phyloP scores from a whole-genome alignment of 2,888 invertebrate species.

The Pterobdella sp. region DNA sequence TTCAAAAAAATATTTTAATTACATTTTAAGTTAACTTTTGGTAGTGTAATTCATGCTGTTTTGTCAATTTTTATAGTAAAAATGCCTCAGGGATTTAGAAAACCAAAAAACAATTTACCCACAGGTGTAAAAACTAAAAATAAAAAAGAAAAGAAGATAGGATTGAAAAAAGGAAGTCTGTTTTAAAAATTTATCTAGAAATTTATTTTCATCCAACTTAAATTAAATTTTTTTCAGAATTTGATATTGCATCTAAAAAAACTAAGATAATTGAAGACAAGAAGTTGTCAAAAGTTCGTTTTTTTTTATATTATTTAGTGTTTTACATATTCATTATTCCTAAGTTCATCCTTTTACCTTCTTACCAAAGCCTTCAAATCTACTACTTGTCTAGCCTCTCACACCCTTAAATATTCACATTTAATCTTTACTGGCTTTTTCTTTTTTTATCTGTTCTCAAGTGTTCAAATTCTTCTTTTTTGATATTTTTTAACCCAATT shows the following conservation, averaged over 20 bases:
- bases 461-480: background rate
- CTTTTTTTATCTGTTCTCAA: background rate
- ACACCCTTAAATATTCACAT: background rate
- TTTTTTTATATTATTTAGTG: background rate
- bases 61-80: background rate
- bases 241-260: slow-evolving; percentile 23
- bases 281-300: slow-evolving; percentile 5
- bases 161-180: slow-evolving; percentile 25
- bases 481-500: background rate
- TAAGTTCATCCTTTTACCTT: background rate
- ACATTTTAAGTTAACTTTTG: background rate
- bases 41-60: background rate
- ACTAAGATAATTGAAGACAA: slow-evolving; percentile 18
- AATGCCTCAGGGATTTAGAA: slow-evolving; percentile 23
- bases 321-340: background rate
- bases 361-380: background rate
- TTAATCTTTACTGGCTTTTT: background rate
- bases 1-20: background rate
- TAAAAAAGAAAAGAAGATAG: slow-evolving; percentile 7
- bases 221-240: slow-evolving; percentile 6
- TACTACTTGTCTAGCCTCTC: too few species aligned
- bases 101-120: slow-evolving; percentile 13
- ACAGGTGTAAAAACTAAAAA: slow-evolving; percentile 9
- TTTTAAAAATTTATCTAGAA: background rate
- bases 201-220: background rate